Conservation (phyloP, 2,797 vertebrate species). For the Sphenodon punctatus region DNA sequence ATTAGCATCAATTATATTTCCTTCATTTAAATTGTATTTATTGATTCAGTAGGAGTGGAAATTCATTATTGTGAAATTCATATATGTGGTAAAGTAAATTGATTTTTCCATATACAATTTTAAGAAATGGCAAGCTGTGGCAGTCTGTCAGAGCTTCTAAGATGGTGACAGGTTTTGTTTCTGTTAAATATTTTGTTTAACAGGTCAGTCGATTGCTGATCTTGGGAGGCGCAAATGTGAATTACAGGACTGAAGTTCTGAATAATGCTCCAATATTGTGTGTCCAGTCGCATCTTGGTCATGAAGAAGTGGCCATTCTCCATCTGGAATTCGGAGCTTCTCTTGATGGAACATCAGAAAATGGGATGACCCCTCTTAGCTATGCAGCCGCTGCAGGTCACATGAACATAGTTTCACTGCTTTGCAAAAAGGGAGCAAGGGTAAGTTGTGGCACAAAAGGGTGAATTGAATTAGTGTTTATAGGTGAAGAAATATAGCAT, state of each 20-base stretch:
- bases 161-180: background rate
- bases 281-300: conserved; percentile 94
- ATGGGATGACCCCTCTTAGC: conserved; percentile 89
- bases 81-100: background rate
- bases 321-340: conserved; percentile 91
- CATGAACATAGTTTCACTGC: conserved; percentile 84
- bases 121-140: background rate
- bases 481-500: background rate
- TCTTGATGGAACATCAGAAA: conserved; percentile 89
- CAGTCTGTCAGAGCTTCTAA: background rate
- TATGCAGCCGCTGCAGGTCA: conserved; percentile 92
- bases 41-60: no score
- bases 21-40: background rate
- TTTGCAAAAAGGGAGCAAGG: conserved; percentile 89
- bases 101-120: background rate
- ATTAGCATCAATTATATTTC: no score
- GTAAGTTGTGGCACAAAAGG: conserved; percentile 68
- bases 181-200: conserved; percentile 27
- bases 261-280: conserved; percentile 95
- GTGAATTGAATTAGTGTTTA: background rate
- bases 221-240: conserved; percentile 93
- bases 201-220: conserved; percentile 98
- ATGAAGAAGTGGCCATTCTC: conserved; percentile 90
- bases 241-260: conserved; percentile 95
- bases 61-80: background rate